Percentiles rank a stretch among this genome's conserved stretches.
Evolutionary conservation across 2,888 invertebrate species (phyloP).

Genomic region (Ophion costatus): DNA sequence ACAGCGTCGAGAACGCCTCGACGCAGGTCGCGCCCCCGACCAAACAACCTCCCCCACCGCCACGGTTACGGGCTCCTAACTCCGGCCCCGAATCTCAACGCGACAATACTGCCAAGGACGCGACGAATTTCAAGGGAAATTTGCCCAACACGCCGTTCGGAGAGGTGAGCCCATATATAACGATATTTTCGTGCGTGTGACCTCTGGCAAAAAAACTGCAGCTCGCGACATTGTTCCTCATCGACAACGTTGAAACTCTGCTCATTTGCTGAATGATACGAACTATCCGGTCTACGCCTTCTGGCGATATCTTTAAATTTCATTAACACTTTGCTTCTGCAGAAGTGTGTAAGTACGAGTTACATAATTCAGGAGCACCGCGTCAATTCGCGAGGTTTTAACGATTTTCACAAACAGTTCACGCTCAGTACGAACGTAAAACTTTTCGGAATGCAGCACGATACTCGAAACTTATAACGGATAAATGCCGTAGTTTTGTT

Average conservation of each 20-base stretch:
- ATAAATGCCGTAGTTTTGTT: neutral
- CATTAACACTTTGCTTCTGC: conserved; percentile 12
- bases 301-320: neutral
- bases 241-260: conserved; percentile 8
- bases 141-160: conserved; percentile 81
- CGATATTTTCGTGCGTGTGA: neutral
- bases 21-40: conserved; percentile 53
- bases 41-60: conserved; percentile 78
- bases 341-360: conserved; percentile 5
- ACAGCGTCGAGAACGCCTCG: conserved; percentile 74
- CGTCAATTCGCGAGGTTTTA: neutral
- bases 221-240: neutral
- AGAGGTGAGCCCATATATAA: conserved; percentile 77
- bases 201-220: conserved; percentile 1
- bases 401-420: neutral
- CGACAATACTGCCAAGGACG: conserved; percentile 80
- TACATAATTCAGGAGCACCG: conserved; percentile 2
- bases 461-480: neutral
- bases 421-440: neutral
- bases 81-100: conserved; percentile 77
- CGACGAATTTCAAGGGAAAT: conserved; percentile 81
- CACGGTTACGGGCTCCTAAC: conserved; percentile 77
- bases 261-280: neutral
- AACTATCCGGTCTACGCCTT: neutral
- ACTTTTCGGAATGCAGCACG: neutral